Evolutionary conservation across 2,797 vertebrate genomes (phyloP), one percentile per base, ranked within the genome.

Genomic region (Hyperoplus immaculatus): DNA sequence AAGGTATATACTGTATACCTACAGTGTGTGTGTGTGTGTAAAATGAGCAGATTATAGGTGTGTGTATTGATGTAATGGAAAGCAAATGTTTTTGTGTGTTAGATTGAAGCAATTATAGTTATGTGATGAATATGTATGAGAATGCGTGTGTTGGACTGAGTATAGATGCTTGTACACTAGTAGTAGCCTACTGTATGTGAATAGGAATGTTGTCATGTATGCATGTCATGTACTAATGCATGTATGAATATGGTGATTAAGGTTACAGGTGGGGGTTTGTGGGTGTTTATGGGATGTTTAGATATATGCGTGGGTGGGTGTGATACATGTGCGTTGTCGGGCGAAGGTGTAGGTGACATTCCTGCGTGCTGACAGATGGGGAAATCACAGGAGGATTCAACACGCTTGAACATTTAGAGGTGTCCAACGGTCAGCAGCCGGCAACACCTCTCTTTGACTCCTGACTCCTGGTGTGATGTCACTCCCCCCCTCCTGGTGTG

Each of bases 361-460:
- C 58, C 55, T 65, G 53, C 8, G 59, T 77, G 74, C 66, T 78
- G 85, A 83, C 77, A 72, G 69, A 87, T 67, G 78, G 78, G 61
- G 72, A 83, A 72, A 59, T 85, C 79, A 65, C 60, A 29, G 42
- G 45, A 64, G 74, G 39, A 71, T 80, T 74, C 8, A 8, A 45
- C 78, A 78, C 12, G 11, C 74, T 77, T 78, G 71, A 83, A 65
- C 58, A 50, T 80, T 86, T 81, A 18, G 71, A 85, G 82, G 81
- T 89, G 79, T 88, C 11, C 5, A 53, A 68, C 3, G 84, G 90
- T 91, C 85, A 88, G 67, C 59, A 51, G 78, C 53, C 15, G 43
- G 76, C 78, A 74, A 54, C 68, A 72, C 84, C 82, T 77, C 77
- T 85, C 67, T 81, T 84, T 87, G 90, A 92, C 90, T 78, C 78